Base-by-base conservation (phyloP, 2,113 vertebrate genomes). In the Hemiprocne comata region DNA sequence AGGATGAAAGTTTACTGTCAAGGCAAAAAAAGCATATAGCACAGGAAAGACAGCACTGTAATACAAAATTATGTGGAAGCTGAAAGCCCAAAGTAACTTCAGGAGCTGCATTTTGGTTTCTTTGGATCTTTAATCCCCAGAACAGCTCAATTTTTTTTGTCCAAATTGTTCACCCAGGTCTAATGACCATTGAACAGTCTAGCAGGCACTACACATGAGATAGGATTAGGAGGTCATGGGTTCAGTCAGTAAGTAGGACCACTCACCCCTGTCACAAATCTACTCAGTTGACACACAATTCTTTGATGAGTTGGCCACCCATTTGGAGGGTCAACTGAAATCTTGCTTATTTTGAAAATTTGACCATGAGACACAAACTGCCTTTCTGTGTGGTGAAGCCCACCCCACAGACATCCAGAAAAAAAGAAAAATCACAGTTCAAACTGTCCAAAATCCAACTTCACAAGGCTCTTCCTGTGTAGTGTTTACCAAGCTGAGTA, bases 151-250 rank as follows among this genome's bases (percentile, higher is more conserved):
- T 69, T 96, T 94, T 94, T 94, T 94, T 76, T 93, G 76, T 89
- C 78, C 81, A 93, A 95, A 81, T 82, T 95, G 90, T 87, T 97
- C 97, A 95, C 87, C 89, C 95, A 84, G 72, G 90, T 94, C 94
- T 97, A 97, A 98, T 97, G 96, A 90, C 89, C 93, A 94, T 93
- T 97, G 95, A 97, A 82, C 89, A 93, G 34, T 94, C 92, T 90
- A 82, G 76, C 91, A 96, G 95, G 94, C 96, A 91, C 74, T 96
- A 93, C 85, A 96, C 91, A 97, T 92, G 92, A 94, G 66, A 90
- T 89, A 38, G 97, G 97, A 98, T 97, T 97, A 97, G 90, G 70
- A 92, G 97, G 97, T 98, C 97, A 97, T 78, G 88, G 96, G 97
- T 97, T 97, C 95, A 97, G 94, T 85, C 94, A 2, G 17, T 94